Evolutionary conservation across 2,888 invertebrate species (phyloP).

Genomic region (Acleris holmiana): DNA sequence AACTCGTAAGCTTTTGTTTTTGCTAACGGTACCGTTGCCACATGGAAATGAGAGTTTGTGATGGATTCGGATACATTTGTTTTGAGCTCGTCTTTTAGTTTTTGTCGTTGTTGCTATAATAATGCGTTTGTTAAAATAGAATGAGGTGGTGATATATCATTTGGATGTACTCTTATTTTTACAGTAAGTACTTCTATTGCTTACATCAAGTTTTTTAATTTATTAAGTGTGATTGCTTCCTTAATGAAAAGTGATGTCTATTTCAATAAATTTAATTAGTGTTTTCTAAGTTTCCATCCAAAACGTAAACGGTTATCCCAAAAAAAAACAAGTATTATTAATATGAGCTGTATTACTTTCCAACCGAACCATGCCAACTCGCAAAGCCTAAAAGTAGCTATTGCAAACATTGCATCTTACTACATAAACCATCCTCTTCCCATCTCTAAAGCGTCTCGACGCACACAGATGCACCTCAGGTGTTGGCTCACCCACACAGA

Average conservation of each 20-base stretch:
- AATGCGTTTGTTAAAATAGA: conserved; percentile 24
- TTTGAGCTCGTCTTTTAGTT: conserved; percentile 32
- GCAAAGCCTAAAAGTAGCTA: not conserved
- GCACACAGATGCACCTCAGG: conserved; percentile 33
- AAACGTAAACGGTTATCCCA: too few relatives aligned
- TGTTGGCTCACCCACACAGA: conserved; percentile 56
- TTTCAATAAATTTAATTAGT: not conserved
- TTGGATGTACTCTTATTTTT: not conserved
- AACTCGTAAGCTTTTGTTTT: conserved; percentile 50
- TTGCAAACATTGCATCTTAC: conserved; percentile 12
- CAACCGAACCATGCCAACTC: not conserved
- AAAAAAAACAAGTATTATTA: too few relatives aligned
- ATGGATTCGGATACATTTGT: conserved; percentile 41
- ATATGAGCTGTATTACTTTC: not conserved
- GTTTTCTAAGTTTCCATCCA: not conserved
- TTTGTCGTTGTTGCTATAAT: conserved; percentile 31
- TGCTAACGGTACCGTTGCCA: conserved; percentile 53
- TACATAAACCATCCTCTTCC: conserved; percentile 21
- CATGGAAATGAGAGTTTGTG: conserved; percentile 47
- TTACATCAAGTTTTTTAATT: not conserved
- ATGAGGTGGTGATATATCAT: conserved; percentile 14
- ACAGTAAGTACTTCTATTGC: not conserved
- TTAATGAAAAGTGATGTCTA: too few relatives aligned
- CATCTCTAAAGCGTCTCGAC: conserved; percentile 16
- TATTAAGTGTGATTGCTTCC: too few relatives aligned